Base-by-base conservation (phyloP, 2,113 vertebrate species). In the Tachysurus fulvidraco region DNA sequence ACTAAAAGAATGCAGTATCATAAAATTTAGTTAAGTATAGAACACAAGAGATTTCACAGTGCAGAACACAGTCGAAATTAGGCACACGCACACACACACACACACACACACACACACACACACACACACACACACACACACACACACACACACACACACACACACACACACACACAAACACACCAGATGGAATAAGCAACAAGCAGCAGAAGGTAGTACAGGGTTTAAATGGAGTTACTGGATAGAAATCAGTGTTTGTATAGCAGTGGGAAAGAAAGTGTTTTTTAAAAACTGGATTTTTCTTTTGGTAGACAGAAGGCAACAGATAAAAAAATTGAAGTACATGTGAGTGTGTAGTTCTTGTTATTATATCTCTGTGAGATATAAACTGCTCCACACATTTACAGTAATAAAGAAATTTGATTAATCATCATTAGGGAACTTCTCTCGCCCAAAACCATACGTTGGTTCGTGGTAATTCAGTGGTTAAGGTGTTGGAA, bases 171-270 rank as follows among this genome's bases (percentile, higher is more conserved):
- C 46, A 46, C 46, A 46, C 46, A 46, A 46, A 14, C 12, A 54
- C 25, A 77, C 46, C 50, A 54, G 74, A 77, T 77, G 25, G 50
- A 77, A 6, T 54, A 13, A 17, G 46, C 73, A 52, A 52, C 73
- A 76, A 25, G 73, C 73, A 76, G 21, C 74, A 77, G 74, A 54
- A 54, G 74, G 74, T 77, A 54, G 50, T 77, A 25, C 46, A 54
- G 74, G 12, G 74, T 54, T 54, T 54, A 54, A 77, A n/a, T 77
- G 23, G 46, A 74, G 19, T 23, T 23, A 74, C 11, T 74, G 41
- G 71, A 74, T 25, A 21, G 25, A 50, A 44, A n/a, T 50, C 4
- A 50, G 44, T 25, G 21, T 76, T 76, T 76, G 44, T 50, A 25
- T 50, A 76, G 73, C 73, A 76, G 19, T 13, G 23, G 11, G 7